A percentile compares a stretch with the other conserved stretches of the same genome.
These are phyloP conservation scores for Oryzaephilus surinamensis DNA, from an alignment of 1,140 invertebrate genomes.

Conservation along the genomic window DNA sequence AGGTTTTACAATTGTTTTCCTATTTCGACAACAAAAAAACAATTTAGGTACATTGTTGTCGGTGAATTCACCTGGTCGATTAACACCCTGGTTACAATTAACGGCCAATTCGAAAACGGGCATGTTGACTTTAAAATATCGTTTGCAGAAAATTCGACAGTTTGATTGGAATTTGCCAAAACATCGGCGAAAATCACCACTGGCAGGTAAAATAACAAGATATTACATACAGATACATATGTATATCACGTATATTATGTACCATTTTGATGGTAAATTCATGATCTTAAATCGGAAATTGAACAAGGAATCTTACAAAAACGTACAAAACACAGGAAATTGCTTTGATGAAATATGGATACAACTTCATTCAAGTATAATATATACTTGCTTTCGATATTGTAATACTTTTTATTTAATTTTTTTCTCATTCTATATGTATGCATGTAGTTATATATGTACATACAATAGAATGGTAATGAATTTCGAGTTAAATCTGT, in stretches of 20 bases:
- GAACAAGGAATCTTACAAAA: background rate
- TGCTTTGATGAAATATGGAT: no score
- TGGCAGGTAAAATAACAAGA: constrained; percentile 27
- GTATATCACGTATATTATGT: background rate
- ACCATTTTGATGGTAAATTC: no score
- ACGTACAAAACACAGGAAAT: no score
- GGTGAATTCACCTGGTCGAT: constrained; percentile 37
- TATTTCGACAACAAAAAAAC: constrained; percentile 38
- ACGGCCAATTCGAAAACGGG: constrained; percentile 34
- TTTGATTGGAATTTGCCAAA: constrained; percentile 32
- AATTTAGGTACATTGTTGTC: constrained; percentile 38
- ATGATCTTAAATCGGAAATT: background rate
- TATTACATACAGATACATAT: no score
- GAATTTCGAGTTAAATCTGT: no score
- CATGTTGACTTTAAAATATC: constrained; percentile 31
- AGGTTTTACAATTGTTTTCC: constrained; percentile 35
- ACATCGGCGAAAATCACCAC: constrained; percentile 31
- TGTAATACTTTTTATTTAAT: no score
- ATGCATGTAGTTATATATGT: no score
- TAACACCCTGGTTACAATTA: constrained; percentile 39
- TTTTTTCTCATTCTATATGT: no score
- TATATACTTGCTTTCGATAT: no score
- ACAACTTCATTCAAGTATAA: no score
- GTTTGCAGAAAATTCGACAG: constrained; percentile 29
- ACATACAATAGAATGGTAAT: no score